Percentiles rank a stretch among this genome's conserved stretches.
These are phyloP conservation scores for Drosophila sp. DNA, from an alignment of 1,140 invertebrate species.

Conservation along the genomic window DNA sequence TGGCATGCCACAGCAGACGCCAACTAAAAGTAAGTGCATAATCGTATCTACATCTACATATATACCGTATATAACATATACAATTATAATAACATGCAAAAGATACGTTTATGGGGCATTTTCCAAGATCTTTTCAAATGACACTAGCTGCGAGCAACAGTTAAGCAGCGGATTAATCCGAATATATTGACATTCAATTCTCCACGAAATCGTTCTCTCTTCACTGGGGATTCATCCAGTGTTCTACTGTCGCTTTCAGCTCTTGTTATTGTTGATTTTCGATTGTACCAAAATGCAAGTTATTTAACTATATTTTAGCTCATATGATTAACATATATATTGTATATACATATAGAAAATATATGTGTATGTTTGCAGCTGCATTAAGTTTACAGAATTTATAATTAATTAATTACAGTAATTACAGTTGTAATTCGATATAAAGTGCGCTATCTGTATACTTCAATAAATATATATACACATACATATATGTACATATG, in stretches of 20 bases:
- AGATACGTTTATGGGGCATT: background rate
- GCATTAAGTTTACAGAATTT: conserved; percentile 20
- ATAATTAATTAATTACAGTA: conserved; percentile 7
- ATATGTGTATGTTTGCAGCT: conserved; percentile 12
- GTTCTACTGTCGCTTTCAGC: background rate
- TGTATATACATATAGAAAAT: conserved; percentile 20
- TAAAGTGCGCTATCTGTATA: conserved; percentile 51
- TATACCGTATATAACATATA: background rate
- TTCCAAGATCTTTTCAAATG: background rate
- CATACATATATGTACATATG: conserved; percentile 5
- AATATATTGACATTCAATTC: too few relatives aligned
- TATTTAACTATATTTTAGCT: conserved; percentile 19
- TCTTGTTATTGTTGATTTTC: conserved; percentile 4
- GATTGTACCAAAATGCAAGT: conserved; percentile 16
- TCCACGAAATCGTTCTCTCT: too few relatives aligned
- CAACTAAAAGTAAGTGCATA: background rate
- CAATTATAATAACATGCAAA: background rate
- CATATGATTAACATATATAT: background rate
- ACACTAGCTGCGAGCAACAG: background rate
- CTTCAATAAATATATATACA: conserved; percentile 29
- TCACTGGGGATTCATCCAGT: background rate
- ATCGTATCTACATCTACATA: background rate
- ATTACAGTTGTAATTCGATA: conserved; percentile 19
- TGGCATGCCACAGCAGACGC: background rate
- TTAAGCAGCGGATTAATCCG: too few relatives aligned